Percentiles rank a stretch among this genome's conserved stretches.
Conservation (phyloP, 2,797 vertebrate genomes). For the Champsocephalus esox region DNA sequence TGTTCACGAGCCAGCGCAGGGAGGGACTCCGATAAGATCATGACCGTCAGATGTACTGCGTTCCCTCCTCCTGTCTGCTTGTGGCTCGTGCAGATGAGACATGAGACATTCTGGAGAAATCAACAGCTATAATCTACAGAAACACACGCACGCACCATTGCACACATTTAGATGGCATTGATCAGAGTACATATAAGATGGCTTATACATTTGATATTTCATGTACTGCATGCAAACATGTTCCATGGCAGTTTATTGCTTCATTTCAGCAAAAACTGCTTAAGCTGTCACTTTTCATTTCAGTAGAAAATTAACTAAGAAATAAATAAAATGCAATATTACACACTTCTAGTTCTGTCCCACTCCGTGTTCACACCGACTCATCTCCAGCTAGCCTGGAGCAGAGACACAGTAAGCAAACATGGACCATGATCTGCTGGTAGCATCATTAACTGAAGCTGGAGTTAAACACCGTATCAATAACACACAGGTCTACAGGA, state of each 20-base stretch:
- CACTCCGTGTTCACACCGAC: not conserved
- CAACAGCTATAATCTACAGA: not conserved
- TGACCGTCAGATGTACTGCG: not conserved
- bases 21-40: not conserved
- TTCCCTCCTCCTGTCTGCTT: not conserved
- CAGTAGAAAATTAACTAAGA: not conserved
- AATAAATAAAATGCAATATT: too few relatives aligned
- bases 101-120: not conserved
- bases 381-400: too few relatives aligned
- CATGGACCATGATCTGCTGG: not conserved
- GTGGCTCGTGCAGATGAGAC: not conserved
- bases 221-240: not conserved
- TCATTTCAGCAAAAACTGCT: not conserved
- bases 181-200: not conserved
- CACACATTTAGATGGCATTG: not conserved
- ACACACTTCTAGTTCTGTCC: not conserved
- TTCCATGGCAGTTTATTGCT: not conserved
- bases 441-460: not conserved
- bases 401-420: not conserved
- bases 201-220: not conserved
- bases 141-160: not conserved
- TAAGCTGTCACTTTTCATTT: too few relatives aligned
- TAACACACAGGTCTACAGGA: not conserved
- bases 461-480: not conserved
- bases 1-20: slow-evolving; percentile 7